phyloP scores from a whole-genome alignment of 2,888 invertebrate species.

The Clusia tigrina region DNA sequence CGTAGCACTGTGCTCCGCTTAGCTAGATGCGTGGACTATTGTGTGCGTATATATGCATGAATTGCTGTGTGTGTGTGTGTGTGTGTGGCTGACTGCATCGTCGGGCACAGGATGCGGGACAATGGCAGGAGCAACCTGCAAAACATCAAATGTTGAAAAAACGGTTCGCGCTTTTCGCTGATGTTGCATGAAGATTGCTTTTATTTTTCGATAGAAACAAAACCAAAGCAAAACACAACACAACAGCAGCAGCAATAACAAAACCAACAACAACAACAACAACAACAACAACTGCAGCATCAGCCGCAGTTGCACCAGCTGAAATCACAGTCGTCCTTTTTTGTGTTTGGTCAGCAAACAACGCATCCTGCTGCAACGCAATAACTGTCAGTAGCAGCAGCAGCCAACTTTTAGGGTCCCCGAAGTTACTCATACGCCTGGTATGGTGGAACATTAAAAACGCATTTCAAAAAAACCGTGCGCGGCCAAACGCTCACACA shows the following conservation, averaged over 20 bases:
- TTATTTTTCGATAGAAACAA: no score
- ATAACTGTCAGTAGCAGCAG: constrained; percentile 13
- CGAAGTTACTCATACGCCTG: constrained; percentile 27
- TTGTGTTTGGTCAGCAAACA: constrained; percentile 21
- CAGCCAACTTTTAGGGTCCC: neutral
- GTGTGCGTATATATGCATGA: constrained; percentile 5
- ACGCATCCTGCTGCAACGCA: constrained; percentile 14
- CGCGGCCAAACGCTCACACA: no score
- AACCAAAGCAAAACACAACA: no score
- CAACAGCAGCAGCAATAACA: constrained; percentile 7
- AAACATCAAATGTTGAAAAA: neutral
- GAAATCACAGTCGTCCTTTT: constrained; percentile 15
- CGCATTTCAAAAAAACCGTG: no score
- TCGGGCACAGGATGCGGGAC: constrained; percentile 1
- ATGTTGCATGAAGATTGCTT: constrained; percentile 19
- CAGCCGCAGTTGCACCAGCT: neutral
- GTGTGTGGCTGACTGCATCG: neutral
- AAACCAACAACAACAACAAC: neutral
- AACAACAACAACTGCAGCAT: neutral
- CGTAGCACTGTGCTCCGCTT: no score
- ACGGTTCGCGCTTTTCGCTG: constrained; percentile 12
- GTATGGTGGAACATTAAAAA: no score
- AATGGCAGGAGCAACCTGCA: neutral
- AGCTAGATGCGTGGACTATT: constrained; percentile 2
- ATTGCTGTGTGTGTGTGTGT: neutral